Percentiles rank a stretch among this genome's conserved stretches.
Conservation (phyloP, 2,113 vertebrate species). For the Phaetusa simplex region DNA sequence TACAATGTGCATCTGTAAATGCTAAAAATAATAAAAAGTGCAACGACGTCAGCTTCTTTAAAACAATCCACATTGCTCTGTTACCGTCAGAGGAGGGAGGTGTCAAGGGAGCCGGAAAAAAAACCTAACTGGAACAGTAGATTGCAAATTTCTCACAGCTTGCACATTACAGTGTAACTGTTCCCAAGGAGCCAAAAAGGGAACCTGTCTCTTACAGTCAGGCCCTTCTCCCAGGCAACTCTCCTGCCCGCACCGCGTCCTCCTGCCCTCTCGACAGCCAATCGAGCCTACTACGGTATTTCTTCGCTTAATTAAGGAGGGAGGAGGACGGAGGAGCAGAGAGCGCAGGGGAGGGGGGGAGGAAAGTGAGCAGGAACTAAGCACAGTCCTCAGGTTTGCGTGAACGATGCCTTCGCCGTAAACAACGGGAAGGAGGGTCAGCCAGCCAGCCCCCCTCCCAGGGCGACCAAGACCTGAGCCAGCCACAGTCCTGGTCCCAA, state of each 20-base stretch:
- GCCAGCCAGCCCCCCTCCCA: conserved; percentile 67
- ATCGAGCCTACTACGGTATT: conserved; percentile 22
- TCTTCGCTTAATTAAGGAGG: conserved; percentile 14
- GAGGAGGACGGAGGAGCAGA: conserved; percentile 20
- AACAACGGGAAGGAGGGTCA: conserved; percentile 74
- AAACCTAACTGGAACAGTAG: conserved; percentile 69
- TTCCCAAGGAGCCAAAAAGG: conserved; percentile 31
- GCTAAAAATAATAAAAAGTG: conserved; percentile 77
- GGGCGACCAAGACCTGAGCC: conserved; percentile 66
- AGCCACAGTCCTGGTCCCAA: conserved; percentile 72
- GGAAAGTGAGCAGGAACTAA: conserved; percentile 63
- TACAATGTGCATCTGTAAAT: conserved; percentile 77
- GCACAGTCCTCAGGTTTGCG: conserved; percentile 74
- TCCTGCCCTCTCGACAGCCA: conserved; percentile 18
- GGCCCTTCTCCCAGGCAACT: conserved; percentile 24
- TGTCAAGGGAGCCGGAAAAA: conserved; percentile 58
- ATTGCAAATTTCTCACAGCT: conserved; percentile 79
- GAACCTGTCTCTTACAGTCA: conserved; percentile 9
- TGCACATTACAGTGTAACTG: conserved; percentile 69
- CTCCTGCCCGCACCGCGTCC: neutral
- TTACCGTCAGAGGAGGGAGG: conserved; percentile 54
- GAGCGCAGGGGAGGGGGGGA: conserved; percentile 27
- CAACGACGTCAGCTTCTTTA: conserved; percentile 74
- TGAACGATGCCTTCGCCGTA: conserved; percentile 75
- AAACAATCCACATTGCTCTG: conserved; percentile 69